Conservation (phyloP, 2,797 vertebrate species). For the Amblyraja radiata region DNA sequence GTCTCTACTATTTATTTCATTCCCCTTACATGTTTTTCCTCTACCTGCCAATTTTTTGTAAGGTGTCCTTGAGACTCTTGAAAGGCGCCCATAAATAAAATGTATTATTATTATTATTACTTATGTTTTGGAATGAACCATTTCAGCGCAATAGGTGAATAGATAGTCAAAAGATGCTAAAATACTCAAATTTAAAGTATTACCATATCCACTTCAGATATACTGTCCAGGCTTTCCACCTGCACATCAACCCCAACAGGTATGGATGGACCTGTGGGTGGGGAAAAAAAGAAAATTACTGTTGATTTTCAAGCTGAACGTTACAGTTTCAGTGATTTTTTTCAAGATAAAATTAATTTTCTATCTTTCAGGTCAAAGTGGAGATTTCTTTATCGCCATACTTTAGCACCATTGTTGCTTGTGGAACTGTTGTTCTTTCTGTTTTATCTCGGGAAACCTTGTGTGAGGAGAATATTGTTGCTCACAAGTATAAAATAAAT, state of each 20-base stretch:
- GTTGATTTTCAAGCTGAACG: neutral
- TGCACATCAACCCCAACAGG: constrained; percentile 94
- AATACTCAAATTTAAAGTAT: constrained; percentile 41
- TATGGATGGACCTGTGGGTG: constrained; percentile 77
- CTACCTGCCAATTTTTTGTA: no score
- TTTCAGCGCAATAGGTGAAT: neutral
- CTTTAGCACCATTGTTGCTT: neutral
- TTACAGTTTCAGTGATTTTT: neutral
- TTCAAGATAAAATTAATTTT: neutral
- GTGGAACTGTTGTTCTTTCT: neutral
- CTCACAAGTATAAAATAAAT: no score
- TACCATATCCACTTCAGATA: constrained; percentile 97
- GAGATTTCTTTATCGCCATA: neutral
- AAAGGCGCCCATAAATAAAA: no score
- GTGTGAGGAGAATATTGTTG: no score
- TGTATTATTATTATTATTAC: no score
- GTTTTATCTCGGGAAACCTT: no score
- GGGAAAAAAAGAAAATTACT: neutral
- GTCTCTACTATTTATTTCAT: no score
- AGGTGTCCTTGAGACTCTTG: no score
- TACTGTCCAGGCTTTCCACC: constrained; percentile 93
- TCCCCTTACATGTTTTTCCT: no score
- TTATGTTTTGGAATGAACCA: neutral
- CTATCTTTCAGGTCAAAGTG: neutral
- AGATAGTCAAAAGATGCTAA: constrained; percentile 1